These are phyloP conservation scores for Oxyscelio sp. DNA, from an alignment of 2,888 invertebrate species.

Conservation along the genomic window DNA sequence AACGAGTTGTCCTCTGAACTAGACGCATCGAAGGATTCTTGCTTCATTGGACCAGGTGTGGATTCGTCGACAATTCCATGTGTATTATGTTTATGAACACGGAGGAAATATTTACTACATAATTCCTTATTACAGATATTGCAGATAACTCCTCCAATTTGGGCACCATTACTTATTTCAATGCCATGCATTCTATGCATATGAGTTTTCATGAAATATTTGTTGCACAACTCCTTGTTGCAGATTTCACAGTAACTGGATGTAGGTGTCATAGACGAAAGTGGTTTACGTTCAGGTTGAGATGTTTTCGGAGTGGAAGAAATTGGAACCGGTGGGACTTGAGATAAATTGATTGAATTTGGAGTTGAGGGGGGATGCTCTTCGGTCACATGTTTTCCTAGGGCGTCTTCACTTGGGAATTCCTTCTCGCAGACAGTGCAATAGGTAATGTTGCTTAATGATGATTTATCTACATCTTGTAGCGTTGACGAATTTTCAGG, in stretches of 20 bases:
- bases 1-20: constrained; percentile 88
- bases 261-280: constrained; percentile 92
- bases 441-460: constrained; percentile 75
- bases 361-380: too few species aligned
- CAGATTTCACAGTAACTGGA: constrained; percentile 99
- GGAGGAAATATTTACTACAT: constrained; percentile 98
- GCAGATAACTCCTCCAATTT: constrained; percentile 97
- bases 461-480: constrained; percentile 86
- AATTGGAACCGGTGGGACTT: too few species aligned
- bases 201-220: constrained; percentile 99
- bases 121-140: constrained; percentile 99
- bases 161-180: constrained; percentile 97
- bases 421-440: constrained; percentile 91
- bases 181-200: constrained; percentile 99
- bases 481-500: constrained; percentile 82
- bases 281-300: too few species aligned
- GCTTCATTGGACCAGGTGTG: constrained; percentile 80
- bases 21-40: constrained; percentile 80
- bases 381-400: too few species aligned
- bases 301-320: too few species aligned
- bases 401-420: constrained; percentile 90
- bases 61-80: constrained; percentile 98
- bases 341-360: too few species aligned
- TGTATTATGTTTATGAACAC: constrained; percentile 99
- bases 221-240: constrained; percentile 99